Evolutionary conservation across 37 sponge, comb jelly and placozoan genomes (phyloP).

Genomic region (Chondrilla cf. caribensis): DNA sequence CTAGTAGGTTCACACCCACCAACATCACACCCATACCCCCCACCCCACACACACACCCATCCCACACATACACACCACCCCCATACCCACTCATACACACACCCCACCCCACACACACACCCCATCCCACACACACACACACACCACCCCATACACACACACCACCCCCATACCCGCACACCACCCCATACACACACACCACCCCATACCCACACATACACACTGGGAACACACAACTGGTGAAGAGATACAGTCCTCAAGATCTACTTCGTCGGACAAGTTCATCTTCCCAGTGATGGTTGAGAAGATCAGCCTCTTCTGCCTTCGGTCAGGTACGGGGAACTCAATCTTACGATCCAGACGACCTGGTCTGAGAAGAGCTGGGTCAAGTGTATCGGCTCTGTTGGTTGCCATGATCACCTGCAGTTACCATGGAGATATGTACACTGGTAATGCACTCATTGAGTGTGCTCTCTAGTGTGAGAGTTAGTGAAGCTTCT

Average conservation of each 20-base stretch:
- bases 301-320: conserved; percentile 92
- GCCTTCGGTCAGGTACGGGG: conserved; percentile 95
- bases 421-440: conserved; percentile 23
- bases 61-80: neutral
- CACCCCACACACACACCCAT: neutral
- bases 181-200: neutral
- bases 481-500: neutral
- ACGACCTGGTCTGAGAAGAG: conserved; percentile 92
- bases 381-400: conserved; percentile 98
- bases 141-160: neutral
- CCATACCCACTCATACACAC: neutral
- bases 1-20: too few relatives aligned
- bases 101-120: neutral
- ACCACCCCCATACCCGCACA: neutral
- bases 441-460: neutral
- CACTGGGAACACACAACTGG: too few relatives aligned
- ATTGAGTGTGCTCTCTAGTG: neutral
- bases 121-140: neutral
- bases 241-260: conserved; percentile 87
- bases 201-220: neutral
- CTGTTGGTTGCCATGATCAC: conserved; percentile 99
- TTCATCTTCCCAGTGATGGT: conserved; percentile 97
- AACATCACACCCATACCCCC: neutral
- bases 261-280: conserved; percentile 97
- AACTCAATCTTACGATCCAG: conserved; percentile 98